Base-by-base conservation (phyloP, 2,113 vertebrate genomes). In the Periophthalmus modestus region DNA sequence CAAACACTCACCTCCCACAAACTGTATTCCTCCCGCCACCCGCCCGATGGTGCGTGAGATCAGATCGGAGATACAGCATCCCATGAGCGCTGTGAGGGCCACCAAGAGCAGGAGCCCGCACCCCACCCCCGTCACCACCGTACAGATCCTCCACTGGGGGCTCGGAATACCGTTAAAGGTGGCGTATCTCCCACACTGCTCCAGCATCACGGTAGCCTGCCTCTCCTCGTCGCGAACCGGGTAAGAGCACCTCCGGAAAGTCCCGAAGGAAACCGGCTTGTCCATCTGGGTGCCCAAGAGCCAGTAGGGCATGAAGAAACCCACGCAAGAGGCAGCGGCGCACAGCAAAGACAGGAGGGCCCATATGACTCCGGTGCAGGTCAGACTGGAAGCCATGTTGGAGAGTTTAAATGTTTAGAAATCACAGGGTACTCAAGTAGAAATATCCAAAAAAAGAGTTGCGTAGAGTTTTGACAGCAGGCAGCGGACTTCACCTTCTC, bases 301-400 rank as follows among this genome's bases (percentile, higher is more conserved):
- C 98, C 98, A 99, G 90, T 98, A 99, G 54, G 98, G 98, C 98
- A 99, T 98, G 83, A 99, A 99, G 93, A 98, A 99, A 12, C 98
- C 98, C 74, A 98, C 96, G 0, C 98, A 99, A 78, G 96, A 97
- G 19, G 95, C 91, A 0, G 93, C 95, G 0, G 98, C 97, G 0
- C 95, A 97, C 12, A 98, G 91, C 81, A 99, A 94, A 12, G 98
- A 99, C 71, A 98, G 93, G 78, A 97, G 84, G 33, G 97, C 94
- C 98, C 97, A 99, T 82, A 98, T 75, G 1, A 95, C 15, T 0
- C 98, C 98, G 0, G 94, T 85, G 28, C 95, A 97, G 1, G 97
- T 99, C 80, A 99, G 94, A 81, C 97, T 99, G 21, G 96, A 97
- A 14, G 95, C 96, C 98, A 98, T 98, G 69, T 74, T 47, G 57